Evolutionary conservation across 2,797 vertebrate genomes (phyloP), one percentile per base, ranked within the genome.

Genomic region (Holocentrus rufus): DNA sequence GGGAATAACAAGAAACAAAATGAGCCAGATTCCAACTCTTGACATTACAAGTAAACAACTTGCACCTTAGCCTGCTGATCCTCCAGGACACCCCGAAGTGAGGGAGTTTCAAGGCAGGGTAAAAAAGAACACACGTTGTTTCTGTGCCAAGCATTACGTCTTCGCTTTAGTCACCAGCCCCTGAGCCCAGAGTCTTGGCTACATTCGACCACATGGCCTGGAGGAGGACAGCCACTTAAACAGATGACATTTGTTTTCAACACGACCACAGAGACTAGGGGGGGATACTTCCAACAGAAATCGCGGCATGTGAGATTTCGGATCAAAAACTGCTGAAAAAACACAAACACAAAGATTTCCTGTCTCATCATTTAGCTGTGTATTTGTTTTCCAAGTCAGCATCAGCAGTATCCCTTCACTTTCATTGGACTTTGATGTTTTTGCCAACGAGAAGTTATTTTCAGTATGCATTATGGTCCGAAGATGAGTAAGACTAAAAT

Each of bases 121-220:
- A 68, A 80, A 86, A n/a, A 80, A 80, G 76, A 76, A 61, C 62
- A 49, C 56, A 36, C 30, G 20, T 65, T 25, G 56, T 65, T 78
- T 81, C 50, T 64, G n/a, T 75, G 87, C 86, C 88, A 93, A 88
- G 49, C 59, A 89, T 91, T 81, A 90, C 87, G 53, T 91, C 79
- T 49, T 80, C 34, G 42, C 42, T 52, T 86, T 79, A 85, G 79
- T 88, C 88, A 83, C 80, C 71, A 80, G 63, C 58, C 74, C 72
- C 27, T 17, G 72, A 81, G 72, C 54, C 73, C 79, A 27, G 66
- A 71, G 57, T 64, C 63, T 74, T 70, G 65, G 81, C 76, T 75
- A 11, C 65, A 72, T 55, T 60, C 59, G 67, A 57, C 74, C 82
- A 82, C 81, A 86, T 80, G 79, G 82, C 69, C 70, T 36, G n/a